Base-by-base conservation (phyloP, 2,888 invertebrate species). In the Diadromus collaris region DNA sequence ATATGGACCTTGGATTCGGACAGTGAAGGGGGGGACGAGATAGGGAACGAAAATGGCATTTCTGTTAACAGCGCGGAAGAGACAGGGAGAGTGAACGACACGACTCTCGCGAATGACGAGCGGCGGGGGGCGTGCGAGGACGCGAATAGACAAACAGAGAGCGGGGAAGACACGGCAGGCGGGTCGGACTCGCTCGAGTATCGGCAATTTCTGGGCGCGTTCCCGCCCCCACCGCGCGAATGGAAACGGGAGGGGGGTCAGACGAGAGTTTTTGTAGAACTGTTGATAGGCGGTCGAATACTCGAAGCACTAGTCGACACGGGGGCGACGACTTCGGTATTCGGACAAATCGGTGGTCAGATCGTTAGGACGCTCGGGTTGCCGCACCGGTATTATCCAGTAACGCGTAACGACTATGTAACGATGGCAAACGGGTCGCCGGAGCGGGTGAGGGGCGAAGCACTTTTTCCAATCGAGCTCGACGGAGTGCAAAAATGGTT, bases 401-500 rank as follows among this genome's bases (percentile, higher is more conserved):
- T 7, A 6, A 16, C 2, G 0, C 16, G 13, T 2, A 63, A 63
- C 9, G 44, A 63, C 2, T 63, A n/a, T 9, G 44, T 63, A 1
- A 44, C 44, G 27, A 44, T 63, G 63, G 61, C 56, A 0, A 56
- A 56, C 16, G 56, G 56, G 0, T 1, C 29, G 1, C 56, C 56
- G 29, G 29, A 56, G 16, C 27, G 56, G 0, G 56, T 56, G 1
- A 29, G 27, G 0, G 56, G 56, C 0, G 56, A 56, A 29, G 29
- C 29, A 6, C 29, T 56, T 13, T 56, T 29, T n/a, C 56, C 56
- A 1, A 56, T 56, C n/a, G 56, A 56, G 0, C 29, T 56, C 16
- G 56, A 56, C 2, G 56, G 56, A 13, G 56, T 56, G 5, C 56
- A 56, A 29, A 27, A 29, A 6, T 56, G 56, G 56, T 56, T 56